A percentile compares a stretch with the other conserved stretches of the same genome.
phyloP scores from a whole-genome alignment of 53 echinoderm and acorn worm species.

The Holothuria leucospilota region DNA sequence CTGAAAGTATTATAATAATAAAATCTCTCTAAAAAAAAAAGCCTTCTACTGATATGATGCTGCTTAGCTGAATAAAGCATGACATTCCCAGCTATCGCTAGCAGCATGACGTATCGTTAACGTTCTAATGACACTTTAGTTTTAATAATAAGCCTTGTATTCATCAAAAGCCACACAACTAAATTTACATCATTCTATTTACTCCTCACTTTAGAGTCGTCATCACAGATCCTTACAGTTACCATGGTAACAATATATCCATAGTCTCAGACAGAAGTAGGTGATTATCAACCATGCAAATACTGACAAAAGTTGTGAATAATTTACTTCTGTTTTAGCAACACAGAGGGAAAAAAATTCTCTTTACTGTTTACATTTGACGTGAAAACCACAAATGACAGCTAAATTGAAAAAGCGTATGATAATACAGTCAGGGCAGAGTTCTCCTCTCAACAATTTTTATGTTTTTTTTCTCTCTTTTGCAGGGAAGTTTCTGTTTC shows the following conservation, averaged over 20 bases:
- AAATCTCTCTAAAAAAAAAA: too few relatives aligned
- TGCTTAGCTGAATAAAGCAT: not conserved
- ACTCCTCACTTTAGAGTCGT: not conserved
- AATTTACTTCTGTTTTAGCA: conserved; percentile 20
- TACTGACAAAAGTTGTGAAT: conserved; percentile 24
- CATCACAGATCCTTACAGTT: not conserved
- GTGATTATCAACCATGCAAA: conserved; percentile 2
- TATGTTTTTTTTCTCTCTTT: too few relatives aligned
- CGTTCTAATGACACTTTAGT: conserved; percentile 18
- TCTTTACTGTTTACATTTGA: not conserved
- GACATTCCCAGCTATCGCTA: too few relatives aligned
- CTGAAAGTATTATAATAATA: too few relatives aligned
- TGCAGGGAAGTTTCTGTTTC: too few relatives aligned
- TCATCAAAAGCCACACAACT: not conserved
- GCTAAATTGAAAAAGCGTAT: too few relatives aligned
- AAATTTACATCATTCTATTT: conserved; percentile 8
- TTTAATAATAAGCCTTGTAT: not conserved
- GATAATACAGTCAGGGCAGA: too few relatives aligned
- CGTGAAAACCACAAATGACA: not conserved
- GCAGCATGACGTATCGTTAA: conserved; percentile 3
- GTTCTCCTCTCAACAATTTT: too few relatives aligned
- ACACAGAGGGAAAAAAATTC: not conserved
- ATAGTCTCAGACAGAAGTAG: not conserved
- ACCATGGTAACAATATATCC: conserved; percentile 23
- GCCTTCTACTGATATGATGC: not conserved